These are phyloP conservation scores for Circaetus gallicus DNA, from an alignment of 2,113 vertebrate genomes.

Conservation along the genomic window DNA sequence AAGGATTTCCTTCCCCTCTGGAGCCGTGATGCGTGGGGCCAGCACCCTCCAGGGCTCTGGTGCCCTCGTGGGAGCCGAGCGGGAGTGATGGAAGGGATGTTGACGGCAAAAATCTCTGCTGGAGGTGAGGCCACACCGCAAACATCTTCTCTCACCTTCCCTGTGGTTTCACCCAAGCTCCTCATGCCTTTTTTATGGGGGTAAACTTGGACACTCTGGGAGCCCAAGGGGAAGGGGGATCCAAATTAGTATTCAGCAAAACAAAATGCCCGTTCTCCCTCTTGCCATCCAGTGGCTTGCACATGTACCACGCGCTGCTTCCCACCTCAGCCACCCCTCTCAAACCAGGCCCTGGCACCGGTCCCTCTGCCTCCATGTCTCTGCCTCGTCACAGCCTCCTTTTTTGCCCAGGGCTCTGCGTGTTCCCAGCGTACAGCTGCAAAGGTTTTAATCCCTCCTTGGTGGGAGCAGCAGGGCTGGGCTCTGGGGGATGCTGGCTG, in stretches of 20 bases:
- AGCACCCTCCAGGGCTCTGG: neutral
- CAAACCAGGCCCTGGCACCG: neutral
- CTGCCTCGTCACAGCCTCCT: neutral
- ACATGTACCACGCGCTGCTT: neutral
- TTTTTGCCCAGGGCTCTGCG: neutral
- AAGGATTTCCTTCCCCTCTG: neutral
- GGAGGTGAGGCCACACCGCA: neutral
- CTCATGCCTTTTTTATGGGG: neutral
- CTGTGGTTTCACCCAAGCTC: neutral
- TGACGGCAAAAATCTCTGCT: neutral
- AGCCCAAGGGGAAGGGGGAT: neutral
- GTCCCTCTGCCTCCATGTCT: neutral
- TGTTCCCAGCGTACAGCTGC: neutral
- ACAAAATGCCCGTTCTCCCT: neutral
- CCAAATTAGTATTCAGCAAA: neutral
- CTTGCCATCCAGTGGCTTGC: neutral
- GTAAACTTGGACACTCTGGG: neutral
- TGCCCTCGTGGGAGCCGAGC: neutral
- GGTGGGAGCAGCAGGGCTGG: neutral
- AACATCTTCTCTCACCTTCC: neutral
- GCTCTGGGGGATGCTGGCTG: fast-evolving
- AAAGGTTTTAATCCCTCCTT: neutral
- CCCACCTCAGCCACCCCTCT: neutral
- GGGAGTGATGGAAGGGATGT: neutral
- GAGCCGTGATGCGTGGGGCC: fast-evolving